Conservation (phyloP, 2,888 invertebrate species). For the Trichogramma dendrolimi region DNA sequence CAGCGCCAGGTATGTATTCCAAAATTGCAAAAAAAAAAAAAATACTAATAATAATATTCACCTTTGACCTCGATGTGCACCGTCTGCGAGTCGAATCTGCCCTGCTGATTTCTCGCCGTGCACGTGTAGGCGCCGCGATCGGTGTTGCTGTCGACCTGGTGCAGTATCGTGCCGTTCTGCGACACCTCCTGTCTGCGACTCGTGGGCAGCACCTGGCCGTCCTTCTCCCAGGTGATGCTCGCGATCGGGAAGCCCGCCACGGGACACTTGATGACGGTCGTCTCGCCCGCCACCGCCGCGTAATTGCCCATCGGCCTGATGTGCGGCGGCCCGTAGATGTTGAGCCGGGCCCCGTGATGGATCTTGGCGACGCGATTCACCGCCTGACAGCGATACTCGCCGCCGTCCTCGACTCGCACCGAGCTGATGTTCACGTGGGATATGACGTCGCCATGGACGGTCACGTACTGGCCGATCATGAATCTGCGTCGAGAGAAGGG, state of each 20-base stretch:
- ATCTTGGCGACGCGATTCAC: conserved; percentile 78
- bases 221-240: conserved; percentile 84
- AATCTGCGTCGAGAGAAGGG: conserved; percentile 57
- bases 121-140: conserved; percentile 90
- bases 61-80: conserved; percentile 55
- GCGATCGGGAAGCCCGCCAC: conserved; percentile 87
- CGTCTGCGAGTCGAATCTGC: conserved; percentile 66
- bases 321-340: conserved; percentile 82
- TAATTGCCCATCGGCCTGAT: conserved; percentile 85
- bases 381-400: conserved; percentile 82
- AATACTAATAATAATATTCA: conserved; percentile 35
- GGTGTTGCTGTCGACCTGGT: conserved; percentile 77
- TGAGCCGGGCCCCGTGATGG: conserved; percentile 78
- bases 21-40: too few species aligned
- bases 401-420: conserved; percentile 84
- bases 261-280: conserved; percentile 81
- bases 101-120: conserved; percentile 79
- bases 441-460: conserved; percentile 86
- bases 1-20: too few species aligned
- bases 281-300: conserved; percentile 79
- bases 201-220: conserved; percentile 79
- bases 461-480: conserved; percentile 87
- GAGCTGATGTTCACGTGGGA: conserved; percentile 87
- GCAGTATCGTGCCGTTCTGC: conserved; percentile 81
- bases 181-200: conserved; percentile 84